phyloP scores from a whole-genome alignment of 1,140 invertebrate species.

The Platyura marginata region DNA sequence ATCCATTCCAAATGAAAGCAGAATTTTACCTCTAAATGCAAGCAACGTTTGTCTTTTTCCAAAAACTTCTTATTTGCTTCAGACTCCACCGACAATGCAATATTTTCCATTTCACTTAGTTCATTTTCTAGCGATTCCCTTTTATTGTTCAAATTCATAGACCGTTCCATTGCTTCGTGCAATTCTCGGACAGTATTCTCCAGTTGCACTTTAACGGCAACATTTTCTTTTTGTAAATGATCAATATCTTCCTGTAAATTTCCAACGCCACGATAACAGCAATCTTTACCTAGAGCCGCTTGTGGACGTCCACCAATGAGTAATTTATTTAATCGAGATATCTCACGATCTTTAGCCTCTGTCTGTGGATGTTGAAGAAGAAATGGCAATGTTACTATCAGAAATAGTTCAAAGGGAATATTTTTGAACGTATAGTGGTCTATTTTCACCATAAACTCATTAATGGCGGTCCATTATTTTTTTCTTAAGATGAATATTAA shows the following conservation, averaged over 20 bases:
- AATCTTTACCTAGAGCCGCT: constrained; percentile 31
- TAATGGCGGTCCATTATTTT: too few species aligned
- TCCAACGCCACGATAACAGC: constrained; percentile 29
- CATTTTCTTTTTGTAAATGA: constrained; percentile 30
- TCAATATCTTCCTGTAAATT: constrained; percentile 27
- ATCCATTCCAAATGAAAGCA: not conserved
- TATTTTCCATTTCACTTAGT: constrained; percentile 37
- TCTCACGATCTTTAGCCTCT: constrained; percentile 33
- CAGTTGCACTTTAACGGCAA: constrained; percentile 30
- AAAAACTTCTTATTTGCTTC: constrained; percentile 25
- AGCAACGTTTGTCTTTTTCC: constrained; percentile 9
- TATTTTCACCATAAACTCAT: too few species aligned
- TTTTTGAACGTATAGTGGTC: too few species aligned
- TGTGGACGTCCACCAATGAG: constrained; percentile 33
- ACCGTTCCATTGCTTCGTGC: constrained; percentile 44
- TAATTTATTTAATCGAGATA: constrained; percentile 32
- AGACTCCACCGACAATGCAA: constrained; percentile 38
- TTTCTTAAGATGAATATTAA: too few species aligned
- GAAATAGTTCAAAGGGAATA: too few species aligned
- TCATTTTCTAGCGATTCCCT: constrained; percentile 38
- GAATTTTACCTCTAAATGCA: not conserved
- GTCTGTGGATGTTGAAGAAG: constrained; percentile 5
- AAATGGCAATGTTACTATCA: not conserved
- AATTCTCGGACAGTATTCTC: constrained; percentile 38
- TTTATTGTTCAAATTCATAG: constrained; percentile 35